Percentiles rank a stretch among this genome's conserved stretches.
Evolutionary conservation across 2,888 invertebrate genomes (phyloP).

Genomic region (Phortica magna): DNA sequence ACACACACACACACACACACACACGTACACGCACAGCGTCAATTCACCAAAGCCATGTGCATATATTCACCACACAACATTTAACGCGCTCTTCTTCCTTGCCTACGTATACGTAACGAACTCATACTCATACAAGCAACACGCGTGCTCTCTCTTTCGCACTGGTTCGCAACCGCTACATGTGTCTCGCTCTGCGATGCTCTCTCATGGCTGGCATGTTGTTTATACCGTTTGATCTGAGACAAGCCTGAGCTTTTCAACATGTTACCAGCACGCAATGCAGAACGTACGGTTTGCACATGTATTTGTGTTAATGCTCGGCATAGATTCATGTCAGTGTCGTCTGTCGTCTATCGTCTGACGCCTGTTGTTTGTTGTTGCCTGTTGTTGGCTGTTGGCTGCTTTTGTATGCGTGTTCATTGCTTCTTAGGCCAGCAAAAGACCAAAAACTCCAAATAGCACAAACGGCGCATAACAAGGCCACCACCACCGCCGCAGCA

Average conservation of each 20-base stretch:
- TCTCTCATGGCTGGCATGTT: not conserved
- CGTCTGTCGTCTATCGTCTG: no score
- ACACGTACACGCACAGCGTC: not conserved
- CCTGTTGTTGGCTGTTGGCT: not conserved
- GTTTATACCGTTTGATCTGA: not conserved
- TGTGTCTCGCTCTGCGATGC: not conserved
- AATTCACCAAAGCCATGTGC: not conserved
- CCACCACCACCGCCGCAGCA: slow-evolving; percentile 4
- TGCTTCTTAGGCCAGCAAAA: slow-evolving; percentile 31
- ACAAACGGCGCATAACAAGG: not conserved
- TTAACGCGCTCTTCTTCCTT: not conserved
- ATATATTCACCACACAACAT: slow-evolving; percentile 7
- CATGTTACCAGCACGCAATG: not conserved
- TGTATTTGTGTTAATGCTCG: slow-evolving; percentile 12
- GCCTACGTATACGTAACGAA: not conserved
- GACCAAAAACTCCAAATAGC: not conserved
- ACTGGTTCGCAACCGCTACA: no score
- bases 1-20: not conserved
- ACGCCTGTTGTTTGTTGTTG: not conserved
- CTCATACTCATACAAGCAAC: not conserved
- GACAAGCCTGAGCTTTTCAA: slow-evolving; percentile 21
- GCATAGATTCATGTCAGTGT: not conserved
- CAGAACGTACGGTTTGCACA: not conserved
- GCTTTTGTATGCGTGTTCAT: slow-evolving; percentile 43
- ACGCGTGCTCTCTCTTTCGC: not conserved